Evolutionary conservation across 2,888 invertebrate species (phyloP), one percentile per base, ranked within the genome.

Genomic region (Neoascia interrupta): DNA sequence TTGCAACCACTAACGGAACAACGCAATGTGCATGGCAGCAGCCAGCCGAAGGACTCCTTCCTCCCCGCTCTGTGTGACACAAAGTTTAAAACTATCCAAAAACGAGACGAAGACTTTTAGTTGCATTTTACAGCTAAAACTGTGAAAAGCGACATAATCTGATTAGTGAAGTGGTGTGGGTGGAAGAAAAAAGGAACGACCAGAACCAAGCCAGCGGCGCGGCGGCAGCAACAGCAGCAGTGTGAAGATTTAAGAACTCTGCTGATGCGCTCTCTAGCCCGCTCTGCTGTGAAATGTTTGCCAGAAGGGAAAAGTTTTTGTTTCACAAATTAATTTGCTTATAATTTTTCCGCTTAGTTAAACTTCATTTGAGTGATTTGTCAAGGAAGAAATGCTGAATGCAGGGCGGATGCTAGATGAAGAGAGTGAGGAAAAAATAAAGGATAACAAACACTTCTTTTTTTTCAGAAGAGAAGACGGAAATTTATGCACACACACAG

Each of bases 261-360:
- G n/a, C n/a, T n/a, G n/a, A n/a, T n/a, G n/a, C n/a, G n/a, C n/a
- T n/a, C n/a, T n/a, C n/a, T n/a, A n/a, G n/a, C n/a, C n/a, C n/a
- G n/a, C n/a, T 39, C 21, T 53, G 60, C 16, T 58, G 18, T 49
- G 60, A 69, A 69, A 61, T 60, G 60, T 47, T 70, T 54, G 39
- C 61, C 6, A n/a, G 54, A 79, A 80, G 73, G 80, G 74, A 69
- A 80, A 80, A 80, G 80, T 82, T 86, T 85, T 84, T 84, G 84
- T 84, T 85, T 85, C 82, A 83, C 85, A 87, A 87, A 87, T 87
- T 87, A 87, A 87, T 87, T 87, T 87, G 88, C 87, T 87, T 87
- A 87, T 87, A 87, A 87, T 87, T 87, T 87, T 87, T 87, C 87
- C 85, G 87, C 87, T 87, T 87, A 87, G 87, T 87, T 87, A 87